These are phyloP conservation scores for Pristionchus japonicus DNA, from an alignment of 2,888 invertebrate genomes.

Conservation along the genomic window DNA sequence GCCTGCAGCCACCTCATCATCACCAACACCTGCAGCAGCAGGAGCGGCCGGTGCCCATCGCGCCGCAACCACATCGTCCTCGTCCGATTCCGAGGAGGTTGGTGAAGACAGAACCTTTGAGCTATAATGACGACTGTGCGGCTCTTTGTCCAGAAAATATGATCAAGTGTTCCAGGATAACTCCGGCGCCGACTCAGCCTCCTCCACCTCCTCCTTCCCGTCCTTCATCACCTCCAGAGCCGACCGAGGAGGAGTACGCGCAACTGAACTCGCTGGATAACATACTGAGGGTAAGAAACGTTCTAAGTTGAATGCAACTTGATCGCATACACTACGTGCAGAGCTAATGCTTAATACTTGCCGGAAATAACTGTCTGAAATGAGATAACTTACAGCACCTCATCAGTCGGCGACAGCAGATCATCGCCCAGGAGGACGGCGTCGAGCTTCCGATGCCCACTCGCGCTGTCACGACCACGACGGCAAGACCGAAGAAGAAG, in stretches of 20 bases:
- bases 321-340: background rate
- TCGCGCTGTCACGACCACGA: background rate
- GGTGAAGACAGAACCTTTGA: background rate
- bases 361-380: background rate
- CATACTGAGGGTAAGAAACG: background rate
- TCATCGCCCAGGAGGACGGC: background rate
- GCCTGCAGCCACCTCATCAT: background rate
- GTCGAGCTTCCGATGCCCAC: background rate
- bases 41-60: background rate
- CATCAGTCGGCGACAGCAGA: constrained; percentile 26
- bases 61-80: background rate
- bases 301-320: background rate
- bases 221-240: background rate
- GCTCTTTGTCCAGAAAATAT: too few species aligned
- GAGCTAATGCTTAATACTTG: background rate
- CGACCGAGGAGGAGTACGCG: background rate
- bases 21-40: background rate
- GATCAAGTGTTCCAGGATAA: background rate
- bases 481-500: background rate
- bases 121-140: too few species aligned
- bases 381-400: background rate
- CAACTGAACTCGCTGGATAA: background rate
- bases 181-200: background rate
- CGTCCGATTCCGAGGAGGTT: background rate
- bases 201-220: background rate